A percentile compares a stretch with the other conserved stretches of the same genome.
Evolutionary conservation across 2,797 vertebrate species (phyloP).

Genomic region (Pseudochromis fuscus): DNA sequence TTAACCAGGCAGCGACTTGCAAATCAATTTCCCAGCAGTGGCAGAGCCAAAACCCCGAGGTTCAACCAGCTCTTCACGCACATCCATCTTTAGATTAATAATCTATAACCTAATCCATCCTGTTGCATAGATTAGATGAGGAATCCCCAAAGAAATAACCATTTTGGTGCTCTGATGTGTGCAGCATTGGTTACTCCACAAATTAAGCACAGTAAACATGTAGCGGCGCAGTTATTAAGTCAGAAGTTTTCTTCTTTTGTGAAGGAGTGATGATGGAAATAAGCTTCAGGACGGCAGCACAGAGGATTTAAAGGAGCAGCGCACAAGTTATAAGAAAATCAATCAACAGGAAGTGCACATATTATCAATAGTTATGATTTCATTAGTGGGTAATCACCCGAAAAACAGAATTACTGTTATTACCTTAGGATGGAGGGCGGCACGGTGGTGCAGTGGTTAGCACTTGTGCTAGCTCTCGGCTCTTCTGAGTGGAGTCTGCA

Average conservation of each 20-base stretch:
- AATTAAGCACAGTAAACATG: slow-evolving; percentile 3
- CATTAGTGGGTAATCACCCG: too few relatives aligned
- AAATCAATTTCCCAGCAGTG: slow-evolving; percentile 50
- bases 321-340: too few relatives aligned
- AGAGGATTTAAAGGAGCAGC: slow-evolving; percentile 12
- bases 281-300: background rate
- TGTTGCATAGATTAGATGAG: slow-evolving; percentile 50
- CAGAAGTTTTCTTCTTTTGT: background rate
- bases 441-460: too few relatives aligned
- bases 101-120: slow-evolving; percentile 70
- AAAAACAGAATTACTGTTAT: too few relatives aligned
- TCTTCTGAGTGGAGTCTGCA: too few relatives aligned
- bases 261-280: background rate
- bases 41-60: slow-evolving; percentile 31
- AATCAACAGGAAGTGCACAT: too few relatives aligned
- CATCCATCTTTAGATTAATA: slow-evolving; percentile 70
- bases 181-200: slow-evolving; percentile 18
- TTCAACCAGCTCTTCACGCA: slow-evolving; percentile 18
- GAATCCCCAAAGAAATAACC: slow-evolving; percentile 46
- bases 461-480: too few relatives aligned
- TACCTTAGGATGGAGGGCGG: too few relatives aligned
- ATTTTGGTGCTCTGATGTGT: background rate
- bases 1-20: slow-evolving; percentile 33
- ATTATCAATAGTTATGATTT: too few relatives aligned
- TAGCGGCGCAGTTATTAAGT: slow-evolving; percentile 1